A percentile compares a stretch with the other conserved stretches of the same genome.
phyloP scores from a whole-genome alignment of 2,113 vertebrate genomes.

The Puffinus mauretanicus region DNA sequence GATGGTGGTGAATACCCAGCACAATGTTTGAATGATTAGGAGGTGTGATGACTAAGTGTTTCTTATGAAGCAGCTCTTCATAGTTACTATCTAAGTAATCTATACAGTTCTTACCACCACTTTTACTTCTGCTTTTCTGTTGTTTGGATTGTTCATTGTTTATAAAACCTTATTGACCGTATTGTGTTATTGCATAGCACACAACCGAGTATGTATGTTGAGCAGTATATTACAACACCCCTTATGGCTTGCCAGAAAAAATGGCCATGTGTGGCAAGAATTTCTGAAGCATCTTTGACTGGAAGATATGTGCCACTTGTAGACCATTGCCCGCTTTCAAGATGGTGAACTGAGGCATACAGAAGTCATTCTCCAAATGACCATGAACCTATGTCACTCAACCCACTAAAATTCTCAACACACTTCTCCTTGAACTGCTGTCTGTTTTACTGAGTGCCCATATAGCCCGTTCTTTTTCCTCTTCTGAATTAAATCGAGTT shows the following conservation, averaged over 20 bases:
- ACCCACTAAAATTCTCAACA: neutral
- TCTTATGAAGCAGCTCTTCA: neutral
- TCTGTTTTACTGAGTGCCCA: neutral
- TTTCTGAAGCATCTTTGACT: neutral
- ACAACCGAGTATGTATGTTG: rapidly evolving
- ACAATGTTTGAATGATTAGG: neutral
- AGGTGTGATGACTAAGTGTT: neutral
- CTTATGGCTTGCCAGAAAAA: neutral
- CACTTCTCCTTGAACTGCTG: neutral
- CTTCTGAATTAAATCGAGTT: neutral
- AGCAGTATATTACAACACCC: neutral
- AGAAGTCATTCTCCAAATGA: neutral
- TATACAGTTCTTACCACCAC: neutral
- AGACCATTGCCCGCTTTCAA: neutral
- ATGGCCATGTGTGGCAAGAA: neutral
- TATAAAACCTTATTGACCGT: neutral
- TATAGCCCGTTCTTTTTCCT: neutral
- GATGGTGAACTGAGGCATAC: neutral
- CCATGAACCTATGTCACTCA: rapidly evolving
- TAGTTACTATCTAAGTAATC: neutral
- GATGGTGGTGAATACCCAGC: neutral
- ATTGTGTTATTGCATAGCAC: neutral
- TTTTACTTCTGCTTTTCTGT: neutral
- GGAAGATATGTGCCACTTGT: neutral
- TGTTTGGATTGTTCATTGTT: neutral